Conservation (phyloP, 2,113 vertebrate genomes). For the Paradisaea rubra region DNA sequence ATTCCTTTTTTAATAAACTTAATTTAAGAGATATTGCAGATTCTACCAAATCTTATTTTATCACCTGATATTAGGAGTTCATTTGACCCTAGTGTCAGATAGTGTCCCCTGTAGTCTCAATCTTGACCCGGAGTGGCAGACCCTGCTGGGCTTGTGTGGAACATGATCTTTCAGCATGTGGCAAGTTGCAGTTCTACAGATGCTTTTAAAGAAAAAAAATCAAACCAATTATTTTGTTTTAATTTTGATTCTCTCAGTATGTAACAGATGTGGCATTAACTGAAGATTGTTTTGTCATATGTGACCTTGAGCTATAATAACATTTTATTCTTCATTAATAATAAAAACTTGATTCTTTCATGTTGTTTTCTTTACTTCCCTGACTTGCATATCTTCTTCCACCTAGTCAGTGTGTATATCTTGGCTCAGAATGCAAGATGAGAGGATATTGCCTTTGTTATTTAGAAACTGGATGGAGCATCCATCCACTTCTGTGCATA, state of each 20-base stretch:
- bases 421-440: not conserved
- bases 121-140: not conserved
- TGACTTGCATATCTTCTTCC: not conserved
- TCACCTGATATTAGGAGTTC: not conserved
- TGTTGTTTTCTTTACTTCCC: not conserved
- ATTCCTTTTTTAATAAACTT: not conserved
- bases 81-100: not conserved
- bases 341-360: not conserved
- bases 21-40: not conserved
- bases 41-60: not conserved
- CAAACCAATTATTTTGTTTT: not conserved
- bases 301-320: not conserved
- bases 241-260: not conserved
- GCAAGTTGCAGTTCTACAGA: not conserved
- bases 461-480: not conserved
- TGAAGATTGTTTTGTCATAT: not conserved
- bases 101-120: not conserved
- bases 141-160: not conserved
- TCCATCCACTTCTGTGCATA: not conserved
- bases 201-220: not conserved
- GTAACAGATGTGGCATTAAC: not conserved
- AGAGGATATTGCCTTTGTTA: not conserved
- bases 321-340: not conserved
- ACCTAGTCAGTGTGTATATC: not conserved
- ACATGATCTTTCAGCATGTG: not conserved